Evolutionary conservation across 2,888 invertebrate species (phyloP), one percentile per base, ranked within the genome.

Genomic region (Caenorhabditis afra): DNA sequence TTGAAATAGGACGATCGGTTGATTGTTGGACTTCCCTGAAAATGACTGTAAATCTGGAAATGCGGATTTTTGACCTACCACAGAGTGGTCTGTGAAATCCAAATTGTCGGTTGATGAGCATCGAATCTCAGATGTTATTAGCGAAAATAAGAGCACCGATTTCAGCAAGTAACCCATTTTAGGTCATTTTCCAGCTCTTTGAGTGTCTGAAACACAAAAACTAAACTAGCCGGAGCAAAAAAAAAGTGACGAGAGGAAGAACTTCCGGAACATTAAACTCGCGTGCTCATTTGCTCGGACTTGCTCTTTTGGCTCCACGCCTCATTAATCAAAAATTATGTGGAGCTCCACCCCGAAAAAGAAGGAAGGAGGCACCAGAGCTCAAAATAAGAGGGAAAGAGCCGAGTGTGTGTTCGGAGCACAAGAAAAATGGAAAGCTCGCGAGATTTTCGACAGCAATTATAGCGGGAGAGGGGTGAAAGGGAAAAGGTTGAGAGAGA

Each of bases 11-110:
- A 82, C 14, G 81, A 79, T 10, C 81, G 75, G 23, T 73, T 57
- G 41, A 86, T 85, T 16, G 73, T 73, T 1, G 85, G 85, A 11
- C 64, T 62, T 12, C 82, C 84, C 85, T 85, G 61, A 16, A 81
- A 67, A 58, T n/a, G 44, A n/a, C n/a, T n/a, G 18, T 1, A 55
- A 16, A 35, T 10, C 22, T 59, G 35, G 29, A 53, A 65, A 44
- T 18, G 10, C 20, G 20, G n/a, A n/a, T n/a, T 16, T 2, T 23
- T 2, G 23, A 57, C 58, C 45, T 14, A 71, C 71, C 29, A 49
- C 44, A n/a, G 58, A 23, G 12, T 74, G 74, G 52, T 74, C 65
- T n/a, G 74, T 74, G 10, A 65, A 74, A 23, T 74, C 74, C 35
- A 66, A 20, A 5, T 65, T 49, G 23, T 65, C 74, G 3, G 16